Conservation (phyloP, 2,797 vertebrate species). For the Onychomys leucogaster region DNA sequence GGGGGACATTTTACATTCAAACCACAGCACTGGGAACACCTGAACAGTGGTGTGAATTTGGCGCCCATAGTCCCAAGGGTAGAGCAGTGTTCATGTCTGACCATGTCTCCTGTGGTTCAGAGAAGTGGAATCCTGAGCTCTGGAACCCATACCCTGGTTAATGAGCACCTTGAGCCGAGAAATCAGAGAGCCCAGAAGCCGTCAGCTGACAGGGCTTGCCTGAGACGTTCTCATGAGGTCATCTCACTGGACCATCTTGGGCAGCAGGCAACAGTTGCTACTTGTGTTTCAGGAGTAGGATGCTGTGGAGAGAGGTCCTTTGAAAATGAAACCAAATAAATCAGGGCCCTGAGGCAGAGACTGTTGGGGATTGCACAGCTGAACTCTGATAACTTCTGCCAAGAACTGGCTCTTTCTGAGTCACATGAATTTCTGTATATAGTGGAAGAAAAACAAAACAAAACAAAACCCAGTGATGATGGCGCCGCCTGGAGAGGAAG, state of each 20-base stretch:
- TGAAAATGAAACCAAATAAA: conserved; percentile 10
- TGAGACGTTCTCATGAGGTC: rapidly evolving
- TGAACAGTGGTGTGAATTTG: not conserved
- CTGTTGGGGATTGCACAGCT: not conserved
- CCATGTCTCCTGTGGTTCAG: not conserved
- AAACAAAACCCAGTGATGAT: not conserved
- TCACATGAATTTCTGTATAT: not conserved
- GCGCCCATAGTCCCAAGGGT: not conserved
- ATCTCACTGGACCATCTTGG: not conserved
- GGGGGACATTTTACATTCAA: not conserved
- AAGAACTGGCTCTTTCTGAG: not conserved
- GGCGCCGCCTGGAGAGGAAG: not conserved
- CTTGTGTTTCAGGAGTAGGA: not conserved
- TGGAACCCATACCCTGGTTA: not conserved
- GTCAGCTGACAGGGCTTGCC: not conserved
- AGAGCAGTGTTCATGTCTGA: not conserved
- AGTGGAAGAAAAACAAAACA: not conserved
- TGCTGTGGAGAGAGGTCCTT: not conserved
- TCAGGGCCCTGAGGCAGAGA: not conserved
- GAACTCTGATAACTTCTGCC: not conserved
- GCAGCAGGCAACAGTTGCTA: not conserved
- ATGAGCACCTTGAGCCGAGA: not conserved
- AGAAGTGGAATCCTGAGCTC: not conserved
- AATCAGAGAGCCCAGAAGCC: not conserved
- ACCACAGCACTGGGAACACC: not conserved